These are phyloP conservation scores for Agrochola lychnidis DNA, from an alignment of 2,888 invertebrate species.

Conservation along the genomic window DNA sequence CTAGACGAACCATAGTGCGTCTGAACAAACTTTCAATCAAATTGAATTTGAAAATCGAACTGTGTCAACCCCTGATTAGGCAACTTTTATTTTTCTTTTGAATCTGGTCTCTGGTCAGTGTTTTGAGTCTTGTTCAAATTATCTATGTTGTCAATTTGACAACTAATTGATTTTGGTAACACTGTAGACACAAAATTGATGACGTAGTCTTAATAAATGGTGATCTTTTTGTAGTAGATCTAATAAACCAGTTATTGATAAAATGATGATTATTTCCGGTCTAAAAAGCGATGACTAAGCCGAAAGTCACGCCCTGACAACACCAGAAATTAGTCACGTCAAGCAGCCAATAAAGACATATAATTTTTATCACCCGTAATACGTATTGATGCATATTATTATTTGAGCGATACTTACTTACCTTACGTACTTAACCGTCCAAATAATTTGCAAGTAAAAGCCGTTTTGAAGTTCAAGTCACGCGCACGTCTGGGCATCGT, in stretches of 20 bases:
- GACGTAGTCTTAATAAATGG: background rate
- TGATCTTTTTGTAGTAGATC: background rate
- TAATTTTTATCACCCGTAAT: conserved; percentile 54
- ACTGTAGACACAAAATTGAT: background rate
- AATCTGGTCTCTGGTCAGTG: background rate
- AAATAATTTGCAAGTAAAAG: conserved; percentile 58
- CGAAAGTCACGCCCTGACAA: background rate
- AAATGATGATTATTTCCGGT: background rate
- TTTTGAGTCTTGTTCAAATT: background rate
- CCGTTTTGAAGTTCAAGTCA: conserved; percentile 54
- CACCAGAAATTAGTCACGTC: conserved; percentile 1
- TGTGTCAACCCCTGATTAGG: too few relatives aligned
- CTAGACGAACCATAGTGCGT: too few relatives aligned
- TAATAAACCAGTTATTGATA: background rate
- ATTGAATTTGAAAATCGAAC: background rate
- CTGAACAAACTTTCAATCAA: background rate
- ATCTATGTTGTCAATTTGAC: background rate
- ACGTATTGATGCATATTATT: conserved; percentile 56
- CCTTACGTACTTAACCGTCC: conserved; percentile 31
- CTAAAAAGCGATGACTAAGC: background rate
- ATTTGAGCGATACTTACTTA: conserved; percentile 37
- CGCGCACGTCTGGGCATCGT: conserved; percentile 40
- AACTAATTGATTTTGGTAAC: background rate
- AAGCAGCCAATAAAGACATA: conserved; percentile 14
- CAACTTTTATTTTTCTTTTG: too few relatives aligned